Evolutionary conservation across 2,888 invertebrate genomes (phyloP).

Genomic region (Abscondita cerata): DNA sequence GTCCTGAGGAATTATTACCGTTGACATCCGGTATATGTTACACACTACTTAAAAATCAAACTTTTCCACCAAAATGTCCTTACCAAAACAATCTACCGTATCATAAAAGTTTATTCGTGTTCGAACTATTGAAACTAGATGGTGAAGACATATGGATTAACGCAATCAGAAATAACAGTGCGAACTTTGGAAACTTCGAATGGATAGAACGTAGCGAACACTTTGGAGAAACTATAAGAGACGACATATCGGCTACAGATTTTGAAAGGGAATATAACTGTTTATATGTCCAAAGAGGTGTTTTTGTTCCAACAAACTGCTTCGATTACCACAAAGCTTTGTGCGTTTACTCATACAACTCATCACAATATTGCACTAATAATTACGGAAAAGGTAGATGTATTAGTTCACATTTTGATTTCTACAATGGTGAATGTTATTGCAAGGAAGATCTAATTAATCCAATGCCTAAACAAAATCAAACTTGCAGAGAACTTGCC

Average conservation of each 20-base stretch:
- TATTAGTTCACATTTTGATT: background rate
- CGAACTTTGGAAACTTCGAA: background rate
- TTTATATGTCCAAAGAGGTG: background rate
- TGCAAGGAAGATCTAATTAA: background rate
- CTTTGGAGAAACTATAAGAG: background rate
- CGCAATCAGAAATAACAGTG: slow-evolving; percentile 2
- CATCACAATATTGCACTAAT: background rate
- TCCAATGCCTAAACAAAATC: background rate
- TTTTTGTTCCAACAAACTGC: background rate
- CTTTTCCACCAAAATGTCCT: slow-evolving; percentile 1
- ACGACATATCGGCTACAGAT: background rate
- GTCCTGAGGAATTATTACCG: background rate
- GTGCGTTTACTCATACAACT: slow-evolving; percentile 4
- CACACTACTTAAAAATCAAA: slow-evolving; percentile 1
- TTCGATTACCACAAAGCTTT: background rate
- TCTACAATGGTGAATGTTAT: slow-evolving; percentile 10
- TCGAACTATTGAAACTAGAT: background rate
- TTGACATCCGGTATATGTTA: slow-evolving; percentile 6
- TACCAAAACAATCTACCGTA: slow-evolving; percentile 10
- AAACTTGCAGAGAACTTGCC: slow-evolving; percentile 9
- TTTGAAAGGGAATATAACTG: background rate
- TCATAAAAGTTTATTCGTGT: background rate
- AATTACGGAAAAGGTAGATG: background rate
- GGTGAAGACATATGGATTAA: slow-evolving; percentile 13
- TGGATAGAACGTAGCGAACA: slow-evolving; percentile 11